Conservation (phyloP, 2,888 invertebrate species). For the Herminia tarsipennalis region DNA sequence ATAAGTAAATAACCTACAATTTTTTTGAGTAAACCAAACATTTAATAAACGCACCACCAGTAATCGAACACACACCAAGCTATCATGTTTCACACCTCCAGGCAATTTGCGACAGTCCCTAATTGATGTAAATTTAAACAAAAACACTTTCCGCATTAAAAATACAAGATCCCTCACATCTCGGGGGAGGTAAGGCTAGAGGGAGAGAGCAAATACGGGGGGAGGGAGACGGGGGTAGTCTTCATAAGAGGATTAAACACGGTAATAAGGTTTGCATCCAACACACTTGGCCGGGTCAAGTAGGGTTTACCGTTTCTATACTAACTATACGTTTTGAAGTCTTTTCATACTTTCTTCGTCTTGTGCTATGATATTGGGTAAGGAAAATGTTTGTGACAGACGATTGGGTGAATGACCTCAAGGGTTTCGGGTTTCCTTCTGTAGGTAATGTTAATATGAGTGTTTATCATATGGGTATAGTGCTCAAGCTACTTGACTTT, state of each 20-base stretch:
- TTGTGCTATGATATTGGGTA: slow-evolving; percentile 6
- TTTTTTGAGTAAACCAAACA: neutral
- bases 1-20: too few species aligned
- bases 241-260: slow-evolving; percentile 76
- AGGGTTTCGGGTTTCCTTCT: slow-evolving; percentile 5
- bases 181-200: slow-evolving; percentile 13
- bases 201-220: slow-evolving; percentile 4
- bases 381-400: slow-evolving; percentile 1
- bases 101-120: slow-evolving; percentile 13
- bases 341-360: slow-evolving; percentile 3
- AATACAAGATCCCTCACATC: slow-evolving; percentile 38
- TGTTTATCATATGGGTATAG: neutral
- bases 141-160: slow-evolving; percentile 43
- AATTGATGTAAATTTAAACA: slow-evolving; percentile 47
- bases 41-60: neutral
- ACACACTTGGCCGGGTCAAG: slow-evolving; percentile 73
- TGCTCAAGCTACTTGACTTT: too few species aligned
- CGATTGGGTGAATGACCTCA: slow-evolving; percentile 3
- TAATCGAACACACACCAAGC: neutral
- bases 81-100: slow-evolving; percentile 9
- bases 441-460: too few species aligned
- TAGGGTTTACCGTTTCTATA: slow-evolving; percentile 56
- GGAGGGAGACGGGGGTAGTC: slow-evolving; percentile 36
- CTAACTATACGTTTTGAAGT: slow-evolving; percentile 10
- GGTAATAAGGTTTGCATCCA: slow-evolving; percentile 74